Base-by-base conservation (phyloP, 1,140 invertebrate species). In the Drosophila ficusphila region DNA sequence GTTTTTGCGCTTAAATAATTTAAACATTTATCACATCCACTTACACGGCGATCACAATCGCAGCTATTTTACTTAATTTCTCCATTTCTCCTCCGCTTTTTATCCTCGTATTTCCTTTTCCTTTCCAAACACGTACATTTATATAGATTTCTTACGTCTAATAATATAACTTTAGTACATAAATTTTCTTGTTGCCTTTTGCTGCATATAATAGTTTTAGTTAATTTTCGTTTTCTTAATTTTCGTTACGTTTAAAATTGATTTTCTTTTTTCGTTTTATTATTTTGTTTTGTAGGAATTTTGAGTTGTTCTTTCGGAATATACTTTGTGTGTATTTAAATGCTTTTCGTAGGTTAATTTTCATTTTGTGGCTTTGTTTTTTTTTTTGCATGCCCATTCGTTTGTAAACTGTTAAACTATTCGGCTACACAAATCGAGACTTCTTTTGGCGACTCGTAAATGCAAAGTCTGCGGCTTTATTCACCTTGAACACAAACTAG, bases 1-100 rank as follows among this genome's bases (percentile, higher is more conserved):
- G 71, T 83, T 76, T 79, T 73, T 60, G 79, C 73, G 85, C 75
- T 85, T 83, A 90, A 81, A 83, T 83, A 90, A 77, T 89, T 81
- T 83, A 89, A 89, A 90, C 89, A 90, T 90, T 90, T 90, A 90
- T 90, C 89, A 90, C 89, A 90, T 90, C 83, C 83, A 90, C 83
- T 85, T 90, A 89, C 76, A 89, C 83, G 77, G 82, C 88, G 88
- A 76, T 77, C 75, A 88, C 76, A 88, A 90, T 85, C 67, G 79
- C 76, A 75, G 69, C 70, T 76, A 74, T 77, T 79, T 85, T 76
- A 68, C 73, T 60, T 85, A 71, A 51, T 71, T 85, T 56, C 53
- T 57, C n/a, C 49, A 14, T 42, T 19, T 36, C 31, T 33, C 14
- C 16, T 36, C 9, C 14, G 6, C 33, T 27, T 31, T 8, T n/a